A percentile compares a stretch with the other conserved stretches of the same genome.
phyloP scores from a whole-genome alignment of 1,140 invertebrate genomes.

The Drosophila tropicalis region DNA sequence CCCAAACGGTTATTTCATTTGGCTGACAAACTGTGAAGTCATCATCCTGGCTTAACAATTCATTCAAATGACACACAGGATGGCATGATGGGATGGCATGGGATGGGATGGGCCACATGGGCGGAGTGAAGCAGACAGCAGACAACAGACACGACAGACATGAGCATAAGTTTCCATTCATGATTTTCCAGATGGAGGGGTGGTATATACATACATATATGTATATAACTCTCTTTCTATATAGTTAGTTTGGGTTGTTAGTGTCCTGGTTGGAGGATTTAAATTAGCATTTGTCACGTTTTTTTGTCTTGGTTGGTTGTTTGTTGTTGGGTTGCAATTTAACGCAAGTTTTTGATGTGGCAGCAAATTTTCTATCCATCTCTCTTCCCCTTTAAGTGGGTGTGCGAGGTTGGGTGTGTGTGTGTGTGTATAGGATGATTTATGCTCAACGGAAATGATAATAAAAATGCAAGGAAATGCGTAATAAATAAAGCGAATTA shows the following conservation, averaged over 20 bases:
- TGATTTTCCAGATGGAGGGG: conserved; percentile 49
- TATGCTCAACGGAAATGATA: conserved; percentile 77
- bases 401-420: not conserved
- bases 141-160: conserved; percentile 28
- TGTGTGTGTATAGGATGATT: conserved; percentile 52
- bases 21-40: conserved; percentile 83
- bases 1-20: conserved; percentile 42
- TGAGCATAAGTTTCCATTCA: conserved; percentile 75
- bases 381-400: not conserved
- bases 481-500: conserved; percentile 80
- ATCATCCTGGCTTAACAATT: conserved; percentile 81
- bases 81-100: conserved; percentile 21
- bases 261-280: conserved; percentile 65
- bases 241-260: conserved; percentile 43
- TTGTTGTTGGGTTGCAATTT: conserved; percentile 51
- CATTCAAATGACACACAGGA: conserved; percentile 65
- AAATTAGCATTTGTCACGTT: conserved; percentile 82
- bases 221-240: not conserved
- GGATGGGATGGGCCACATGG: conserved; percentile 16
- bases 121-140: not conserved
- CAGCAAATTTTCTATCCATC: conserved; percentile 42
- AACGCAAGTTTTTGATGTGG: conserved; percentile 66
- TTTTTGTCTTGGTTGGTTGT: conserved; percentile 46
- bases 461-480: conserved; percentile 79
- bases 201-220: conserved; percentile 1